Percentiles rank a stretch among this genome's conserved stretches.
These are phyloP conservation scores for Drepanosiphum platanoidis DNA, from an alignment of 2,888 invertebrate genomes.

Conservation along the genomic window DNA sequence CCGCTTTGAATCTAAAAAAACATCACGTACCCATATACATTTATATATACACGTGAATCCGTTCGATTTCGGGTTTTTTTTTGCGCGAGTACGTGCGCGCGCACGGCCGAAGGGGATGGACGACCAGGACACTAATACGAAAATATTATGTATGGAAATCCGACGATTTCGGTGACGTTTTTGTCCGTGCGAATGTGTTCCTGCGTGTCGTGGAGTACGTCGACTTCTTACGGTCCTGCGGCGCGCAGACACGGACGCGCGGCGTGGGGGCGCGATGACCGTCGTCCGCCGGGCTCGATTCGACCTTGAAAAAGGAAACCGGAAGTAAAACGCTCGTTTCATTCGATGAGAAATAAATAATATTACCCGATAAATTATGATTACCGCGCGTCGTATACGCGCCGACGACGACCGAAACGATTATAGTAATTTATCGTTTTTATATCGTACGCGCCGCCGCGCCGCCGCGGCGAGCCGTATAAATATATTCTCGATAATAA, in stretches of 20 bases:
- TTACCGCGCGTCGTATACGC: not conserved
- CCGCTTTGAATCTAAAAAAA: not conserved
- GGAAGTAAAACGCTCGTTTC: not conserved
- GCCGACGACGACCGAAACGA: not conserved
- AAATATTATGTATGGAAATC: not conserved
- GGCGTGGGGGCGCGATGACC: not conserved
- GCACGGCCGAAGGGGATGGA: not conserved
- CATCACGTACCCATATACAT: too few species aligned
- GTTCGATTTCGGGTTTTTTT: not conserved
- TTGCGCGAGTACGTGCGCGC: not conserved
- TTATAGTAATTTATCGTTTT: not conserved
- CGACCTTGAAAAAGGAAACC: not conserved
- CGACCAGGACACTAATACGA: not conserved
- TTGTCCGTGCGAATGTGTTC: not conserved
- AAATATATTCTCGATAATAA: not conserved
- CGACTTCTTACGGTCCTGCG: too few species aligned
- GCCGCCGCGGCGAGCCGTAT: too few species aligned
- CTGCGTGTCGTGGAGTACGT: not conserved
- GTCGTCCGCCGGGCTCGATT: not conserved
- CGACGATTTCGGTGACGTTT: not conserved
- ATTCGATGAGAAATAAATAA: not conserved
- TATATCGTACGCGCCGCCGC: not conserved
- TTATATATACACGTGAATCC: too few species aligned
- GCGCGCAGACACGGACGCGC: not conserved
- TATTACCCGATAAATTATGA: not conserved